These are phyloP conservation scores for Steatornis caripensis DNA, from an alignment of 2,113 vertebrate genomes.

Conservation along the genomic window DNA sequence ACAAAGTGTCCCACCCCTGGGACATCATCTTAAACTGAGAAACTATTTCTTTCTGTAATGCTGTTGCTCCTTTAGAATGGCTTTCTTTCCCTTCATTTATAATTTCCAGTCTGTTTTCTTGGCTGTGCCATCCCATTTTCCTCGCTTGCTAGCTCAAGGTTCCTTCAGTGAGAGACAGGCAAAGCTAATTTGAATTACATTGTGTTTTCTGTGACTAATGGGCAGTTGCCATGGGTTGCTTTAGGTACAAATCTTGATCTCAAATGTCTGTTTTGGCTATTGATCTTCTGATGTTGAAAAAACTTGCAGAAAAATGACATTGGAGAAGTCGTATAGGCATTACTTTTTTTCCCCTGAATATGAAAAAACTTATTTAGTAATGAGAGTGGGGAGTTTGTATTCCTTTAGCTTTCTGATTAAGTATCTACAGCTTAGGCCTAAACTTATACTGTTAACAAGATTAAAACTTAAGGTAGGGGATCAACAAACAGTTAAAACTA, in stretches of 20 bases:
- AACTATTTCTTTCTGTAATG: background rate
- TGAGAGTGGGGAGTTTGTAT: rapidly evolving
- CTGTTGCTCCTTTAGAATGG: background rate
- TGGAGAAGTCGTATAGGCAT: background rate
- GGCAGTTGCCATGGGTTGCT: background rate
- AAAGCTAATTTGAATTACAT: background rate
- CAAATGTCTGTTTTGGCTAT: background rate
- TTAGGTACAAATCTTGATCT: background rate
- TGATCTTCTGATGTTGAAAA: background rate
- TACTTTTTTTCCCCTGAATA: background rate
- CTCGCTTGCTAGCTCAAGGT: background rate
- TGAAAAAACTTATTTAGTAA: background rate
- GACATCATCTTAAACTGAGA: background rate
- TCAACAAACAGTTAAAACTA: background rate
- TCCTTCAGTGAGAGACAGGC: background rate
- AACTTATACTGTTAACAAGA: background rate
- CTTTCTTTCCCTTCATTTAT: background rate
- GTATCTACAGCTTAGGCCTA: background rate
- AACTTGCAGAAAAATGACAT: background rate
- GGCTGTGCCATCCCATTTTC: background rate
- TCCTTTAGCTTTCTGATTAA: background rate
- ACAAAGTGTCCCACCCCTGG: rapidly evolving
- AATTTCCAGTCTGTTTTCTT: background rate
- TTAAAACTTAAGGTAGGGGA: background rate
- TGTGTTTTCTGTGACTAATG: background rate